These are phyloP conservation scores for Lophochroa leadbeateri DNA, from an alignment of 2,113 vertebrate genomes.

Conservation along the genomic window DNA sequence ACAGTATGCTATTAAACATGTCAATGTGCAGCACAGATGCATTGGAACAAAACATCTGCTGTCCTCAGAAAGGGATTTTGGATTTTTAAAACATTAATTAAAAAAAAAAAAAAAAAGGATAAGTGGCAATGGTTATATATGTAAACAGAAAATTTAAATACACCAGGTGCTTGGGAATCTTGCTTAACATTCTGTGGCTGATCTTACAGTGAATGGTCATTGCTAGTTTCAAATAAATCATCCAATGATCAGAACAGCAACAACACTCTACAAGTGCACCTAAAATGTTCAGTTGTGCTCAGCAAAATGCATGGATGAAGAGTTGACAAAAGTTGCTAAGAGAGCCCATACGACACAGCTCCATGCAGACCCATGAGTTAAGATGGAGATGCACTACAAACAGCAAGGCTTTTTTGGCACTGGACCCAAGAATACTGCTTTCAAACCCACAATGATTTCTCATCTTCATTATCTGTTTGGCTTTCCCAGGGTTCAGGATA, in stretches of 20 bases:
- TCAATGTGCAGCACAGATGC: background rate
- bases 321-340: fast-evolving
- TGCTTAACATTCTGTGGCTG: background rate
- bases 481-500: background rate
- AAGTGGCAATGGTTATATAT: fast-evolving
- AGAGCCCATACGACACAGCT: background rate
- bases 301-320: background rate
- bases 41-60: background rate
- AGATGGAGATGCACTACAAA: background rate
- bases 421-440: background rate
- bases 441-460: background rate
- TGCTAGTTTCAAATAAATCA: background rate
- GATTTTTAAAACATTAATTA: too few relatives aligned
- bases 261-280: background rate
- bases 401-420: background rate
- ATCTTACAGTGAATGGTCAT: background rate
- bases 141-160: background rate
- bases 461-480: background rate
- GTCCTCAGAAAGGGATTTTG: background rate
- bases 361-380: background rate
- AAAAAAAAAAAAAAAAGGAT: background rate
- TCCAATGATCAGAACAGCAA: background rate
- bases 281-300: background rate
- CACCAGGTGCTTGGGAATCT: background rate
- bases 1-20: background rate